Percentiles rank a stretch among this genome's conserved stretches.
These are phyloP conservation scores for Setipinna tenuifilis DNA, from an alignment of 2,797 vertebrate genomes.

Conservation along the genomic window DNA sequence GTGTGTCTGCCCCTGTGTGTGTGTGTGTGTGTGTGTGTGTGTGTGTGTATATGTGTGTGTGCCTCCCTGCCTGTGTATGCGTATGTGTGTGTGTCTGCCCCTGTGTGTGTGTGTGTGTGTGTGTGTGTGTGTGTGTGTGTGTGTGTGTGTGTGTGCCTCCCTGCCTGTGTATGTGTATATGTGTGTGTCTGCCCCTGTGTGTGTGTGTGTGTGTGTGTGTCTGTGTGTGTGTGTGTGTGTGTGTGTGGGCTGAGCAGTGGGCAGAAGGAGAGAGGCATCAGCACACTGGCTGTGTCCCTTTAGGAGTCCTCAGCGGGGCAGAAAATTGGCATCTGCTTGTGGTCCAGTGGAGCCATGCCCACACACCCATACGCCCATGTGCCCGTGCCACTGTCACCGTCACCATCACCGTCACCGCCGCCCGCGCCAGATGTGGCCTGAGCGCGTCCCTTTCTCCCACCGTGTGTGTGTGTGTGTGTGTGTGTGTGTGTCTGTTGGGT, in stretches of 20 bases:
- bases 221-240: conserved; percentile 47
- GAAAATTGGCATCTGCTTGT: conserved; percentile 83
- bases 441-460: conserved; percentile 46
- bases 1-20: conserved; percentile 27
- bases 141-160: no score
- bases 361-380: conserved; percentile 48
- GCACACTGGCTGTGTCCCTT: conserved; percentile 44
- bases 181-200: not conserved
- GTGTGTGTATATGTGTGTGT: conserved; percentile 31
- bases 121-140: no score
- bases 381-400: conserved; percentile 60
- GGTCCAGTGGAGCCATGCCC: conserved; percentile 76
- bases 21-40: conserved; percentile 36
- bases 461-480: not conserved
- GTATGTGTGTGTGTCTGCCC: conserved; percentile 48
- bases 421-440: conserved; percentile 79
- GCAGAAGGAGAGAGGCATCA: conserved; percentile 19
- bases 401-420: conserved; percentile 72
- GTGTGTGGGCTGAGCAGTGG: conserved; percentile 48
- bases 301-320: conserved; percentile 78
- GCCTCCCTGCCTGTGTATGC: no score
- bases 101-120: no score
- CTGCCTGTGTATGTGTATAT: no score
- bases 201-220: conserved; percentile 37
- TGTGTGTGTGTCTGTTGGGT: conserved; percentile 27